phyloP scores from a whole-genome alignment of 1,140 invertebrate genomes.

The Holcopasites calliopsidis region DNA sequence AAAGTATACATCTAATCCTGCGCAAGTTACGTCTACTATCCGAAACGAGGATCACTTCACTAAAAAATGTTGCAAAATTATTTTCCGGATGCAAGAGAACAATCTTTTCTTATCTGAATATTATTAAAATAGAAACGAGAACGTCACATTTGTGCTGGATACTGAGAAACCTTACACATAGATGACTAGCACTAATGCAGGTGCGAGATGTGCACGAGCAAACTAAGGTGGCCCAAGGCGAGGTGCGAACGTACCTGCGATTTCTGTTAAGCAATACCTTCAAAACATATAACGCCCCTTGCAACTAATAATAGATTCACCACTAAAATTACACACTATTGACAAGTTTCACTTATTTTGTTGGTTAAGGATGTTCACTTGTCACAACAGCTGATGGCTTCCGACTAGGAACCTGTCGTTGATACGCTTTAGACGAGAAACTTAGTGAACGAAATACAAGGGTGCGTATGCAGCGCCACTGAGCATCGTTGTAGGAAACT shows the following conservation, averaged over 20 bases:
- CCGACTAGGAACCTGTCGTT: constrained; percentile 25
- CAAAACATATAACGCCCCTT: background rate
- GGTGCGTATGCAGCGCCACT: background rate
- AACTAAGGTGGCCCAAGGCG: background rate
- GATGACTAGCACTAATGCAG: constrained; percentile 44
- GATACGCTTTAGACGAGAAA: constrained; percentile 22
- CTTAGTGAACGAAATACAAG: background rate
- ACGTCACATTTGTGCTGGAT: background rate
- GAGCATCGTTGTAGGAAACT: background rate
- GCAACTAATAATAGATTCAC: constrained; percentile 8
- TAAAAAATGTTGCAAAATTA: background rate
- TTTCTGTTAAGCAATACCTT: constrained; percentile 12
- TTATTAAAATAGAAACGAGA: background rate
- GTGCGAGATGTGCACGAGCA: constrained; percentile 5
- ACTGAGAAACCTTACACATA: constrained; percentile 20
- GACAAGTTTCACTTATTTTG: constrained; percentile 52
- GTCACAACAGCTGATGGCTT: constrained; percentile 65
- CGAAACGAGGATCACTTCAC: background rate
- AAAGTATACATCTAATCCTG: background rate
- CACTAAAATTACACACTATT: constrained; percentile 11
- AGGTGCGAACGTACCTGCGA: constrained; percentile 27
- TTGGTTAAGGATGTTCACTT: constrained; percentile 63
- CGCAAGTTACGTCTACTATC: constrained; percentile 1
- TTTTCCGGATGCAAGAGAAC: background rate
- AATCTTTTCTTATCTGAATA: background rate